These are phyloP conservation scores for Druon quercuslanigerum DNA, from an alignment of 1,140 invertebrate genomes.

Conservation along the genomic window DNA sequence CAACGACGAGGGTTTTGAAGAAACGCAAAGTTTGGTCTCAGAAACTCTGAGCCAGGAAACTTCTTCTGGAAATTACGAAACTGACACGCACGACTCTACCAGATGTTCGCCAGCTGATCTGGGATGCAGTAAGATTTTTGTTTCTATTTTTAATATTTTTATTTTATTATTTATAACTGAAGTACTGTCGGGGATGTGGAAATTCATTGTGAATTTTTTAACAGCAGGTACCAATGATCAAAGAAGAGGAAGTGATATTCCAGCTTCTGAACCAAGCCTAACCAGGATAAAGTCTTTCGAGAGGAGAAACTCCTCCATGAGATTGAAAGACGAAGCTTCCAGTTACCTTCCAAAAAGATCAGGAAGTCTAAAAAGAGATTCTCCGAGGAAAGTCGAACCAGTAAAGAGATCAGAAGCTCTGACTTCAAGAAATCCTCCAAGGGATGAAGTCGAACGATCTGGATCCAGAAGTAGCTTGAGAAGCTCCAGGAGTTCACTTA, in stretches of 20 bases:
- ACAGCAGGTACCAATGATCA: constrained; percentile 4
- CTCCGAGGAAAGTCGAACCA: constrained; percentile 50
- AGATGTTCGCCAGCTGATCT: constrained; percentile 70
- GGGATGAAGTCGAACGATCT: constrained; percentile 78
- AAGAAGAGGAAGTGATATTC: constrained; percentile 6
- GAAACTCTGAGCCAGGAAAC: constrained; percentile 87
- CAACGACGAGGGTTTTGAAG: constrained; percentile 93
- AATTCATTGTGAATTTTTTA: background rate
- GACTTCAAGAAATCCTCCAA: constrained; percentile 51
- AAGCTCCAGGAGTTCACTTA: constrained; percentile 88
- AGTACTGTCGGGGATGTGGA: no score
- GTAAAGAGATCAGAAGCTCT: constrained; percentile 69
- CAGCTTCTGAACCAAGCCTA: background rate
- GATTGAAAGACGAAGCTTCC: constrained; percentile 47
- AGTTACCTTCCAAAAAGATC: constrained; percentile 67
- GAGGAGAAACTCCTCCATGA: constrained; percentile 4
- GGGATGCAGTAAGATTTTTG: constrained; percentile 12
- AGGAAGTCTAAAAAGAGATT: constrained; percentile 59
- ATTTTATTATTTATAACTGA: background rate
- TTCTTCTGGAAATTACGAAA: constrained; percentile 83
- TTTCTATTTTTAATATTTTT: background rate
- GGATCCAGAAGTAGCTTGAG: constrained; percentile 84
- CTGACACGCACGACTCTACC: constrained; percentile 77
- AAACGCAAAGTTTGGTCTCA: constrained; percentile 89
- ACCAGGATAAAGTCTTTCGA: constrained; percentile 12